A percentile compares a stretch with the other conserved stretches of the same genome.
Evolutionary conservation across 2,888 invertebrate species (phyloP).

Genomic region (Nemotelus pantherinus): DNA sequence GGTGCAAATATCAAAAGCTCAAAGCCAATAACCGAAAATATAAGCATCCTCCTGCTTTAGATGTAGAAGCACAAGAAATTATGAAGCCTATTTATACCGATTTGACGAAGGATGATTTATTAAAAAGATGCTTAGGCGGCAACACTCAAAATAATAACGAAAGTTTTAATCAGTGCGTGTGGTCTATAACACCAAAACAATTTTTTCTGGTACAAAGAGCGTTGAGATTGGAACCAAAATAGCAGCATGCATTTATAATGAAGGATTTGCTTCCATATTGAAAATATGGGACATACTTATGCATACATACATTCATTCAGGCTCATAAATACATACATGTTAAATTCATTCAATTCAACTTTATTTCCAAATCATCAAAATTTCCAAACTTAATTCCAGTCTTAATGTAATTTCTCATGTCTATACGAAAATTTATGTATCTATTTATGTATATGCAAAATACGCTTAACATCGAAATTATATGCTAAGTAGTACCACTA

Average conservation of each 20-base stretch:
- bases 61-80: constrained; percentile 1
- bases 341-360: too few species aligned
- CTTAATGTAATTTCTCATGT: too few species aligned
- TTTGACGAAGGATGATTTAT: constrained; percentile 14
- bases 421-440: too few species aligned
- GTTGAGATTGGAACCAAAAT: constrained; percentile 10
- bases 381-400: too few species aligned
- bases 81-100: neutral
- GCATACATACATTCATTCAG: too few species aligned
- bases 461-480: too few species aligned
- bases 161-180: constrained; percentile 2
- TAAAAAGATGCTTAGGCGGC: constrained; percentile 8
- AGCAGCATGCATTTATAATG: constrained; percentile 4
- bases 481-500: too few species aligned
- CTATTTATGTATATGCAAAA: too few species aligned
- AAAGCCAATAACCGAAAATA: neutral
- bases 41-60: constrained; percentile 17
- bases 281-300: neutral
- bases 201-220: neutral
- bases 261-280: neutral
- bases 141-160: constrained; percentile 14
- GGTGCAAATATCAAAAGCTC: neutral
- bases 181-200: neutral
- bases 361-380: too few species aligned
- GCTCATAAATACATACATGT: too few species aligned